phyloP scores from a whole-genome alignment of 2,113 vertebrate genomes.

The Nothocercus nigrocapillus region DNA sequence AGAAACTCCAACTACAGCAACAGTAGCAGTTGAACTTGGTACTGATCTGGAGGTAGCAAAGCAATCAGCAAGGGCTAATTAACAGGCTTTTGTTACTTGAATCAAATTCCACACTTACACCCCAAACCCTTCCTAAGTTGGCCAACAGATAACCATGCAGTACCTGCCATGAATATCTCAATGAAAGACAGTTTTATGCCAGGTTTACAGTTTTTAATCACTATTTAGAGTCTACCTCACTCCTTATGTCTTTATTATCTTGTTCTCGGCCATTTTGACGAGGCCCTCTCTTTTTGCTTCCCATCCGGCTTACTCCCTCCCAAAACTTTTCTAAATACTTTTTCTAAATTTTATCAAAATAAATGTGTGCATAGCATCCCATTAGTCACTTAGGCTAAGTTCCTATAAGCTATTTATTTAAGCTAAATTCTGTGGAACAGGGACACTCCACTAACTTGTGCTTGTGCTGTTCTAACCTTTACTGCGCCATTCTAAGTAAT shows the following conservation, averaged over 20 bases:
- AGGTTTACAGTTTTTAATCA: background rate
- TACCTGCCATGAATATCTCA: too few species aligned
- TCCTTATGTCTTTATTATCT: background rate
- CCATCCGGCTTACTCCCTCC: background rate
- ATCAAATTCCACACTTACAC: background rate
- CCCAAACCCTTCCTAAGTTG: background rate
- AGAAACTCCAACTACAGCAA: background rate
- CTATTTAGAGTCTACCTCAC: background rate
- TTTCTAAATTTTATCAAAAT: background rate
- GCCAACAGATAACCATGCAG: background rate
- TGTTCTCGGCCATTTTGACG: background rate
- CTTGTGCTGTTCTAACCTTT: background rate
- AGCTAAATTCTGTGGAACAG: background rate
- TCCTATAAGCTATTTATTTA: background rate
- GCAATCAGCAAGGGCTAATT: background rate
- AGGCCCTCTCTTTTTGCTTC: background rate
- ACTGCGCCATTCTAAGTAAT: too few species aligned
- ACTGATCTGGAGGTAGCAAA: fast-evolving
- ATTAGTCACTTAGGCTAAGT: background rate
- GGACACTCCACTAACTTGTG: background rate
- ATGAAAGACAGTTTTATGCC: too few species aligned
- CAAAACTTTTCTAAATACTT: too few species aligned
- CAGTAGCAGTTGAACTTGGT: background rate
- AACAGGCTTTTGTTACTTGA: background rate
- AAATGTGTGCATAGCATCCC: background rate